phyloP scores from a whole-genome alignment of 2,888 invertebrate genomes.

The Troilus luridus region DNA sequence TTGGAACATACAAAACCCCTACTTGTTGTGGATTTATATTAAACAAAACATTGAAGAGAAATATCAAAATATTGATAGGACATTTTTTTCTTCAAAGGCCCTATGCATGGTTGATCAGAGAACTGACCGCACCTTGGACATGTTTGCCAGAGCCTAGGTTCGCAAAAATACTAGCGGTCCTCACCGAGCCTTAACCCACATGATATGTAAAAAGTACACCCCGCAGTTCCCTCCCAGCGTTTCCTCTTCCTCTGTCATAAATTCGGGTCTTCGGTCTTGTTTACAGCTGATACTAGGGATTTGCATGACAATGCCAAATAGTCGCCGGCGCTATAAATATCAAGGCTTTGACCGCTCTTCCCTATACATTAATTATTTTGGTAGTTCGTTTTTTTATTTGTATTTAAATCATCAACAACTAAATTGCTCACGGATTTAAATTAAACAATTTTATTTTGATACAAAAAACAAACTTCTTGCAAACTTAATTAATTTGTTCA shows the following conservation, averaged over 20 bases:
- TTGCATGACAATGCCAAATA: constrained; percentile 48
- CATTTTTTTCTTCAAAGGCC: too few relatives aligned
- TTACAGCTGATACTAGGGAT: constrained; percentile 22
- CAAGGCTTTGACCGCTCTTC: background rate
- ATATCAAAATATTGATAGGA: too few relatives aligned
- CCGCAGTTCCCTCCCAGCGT: background rate
- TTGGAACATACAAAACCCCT: too few relatives aligned
- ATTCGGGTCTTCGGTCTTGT: constrained; percentile 16
- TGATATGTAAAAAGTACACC: background rate
- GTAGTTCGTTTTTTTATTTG: background rate
- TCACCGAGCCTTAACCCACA: background rate
- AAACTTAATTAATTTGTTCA: too few relatives aligned
- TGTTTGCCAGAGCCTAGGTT: background rate
- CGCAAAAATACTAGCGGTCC: background rate
- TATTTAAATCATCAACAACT: too few relatives aligned
- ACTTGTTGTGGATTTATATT: too few relatives aligned
- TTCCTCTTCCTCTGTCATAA: constrained; percentile 32
- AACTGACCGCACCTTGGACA: background rate
- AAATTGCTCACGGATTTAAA: too few relatives aligned
- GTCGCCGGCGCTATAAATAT: constrained; percentile 1
- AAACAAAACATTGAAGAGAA: too few relatives aligned
- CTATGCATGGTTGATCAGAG: too few relatives aligned
- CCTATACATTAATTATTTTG: background rate
- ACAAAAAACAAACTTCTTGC: too few relatives aligned
- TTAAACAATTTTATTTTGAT: too few relatives aligned